Percentiles rank a stretch among this genome's conserved stretches.
Conservation (phyloP, 2,113 vertebrate genomes). For the Garra rufa region DNA sequence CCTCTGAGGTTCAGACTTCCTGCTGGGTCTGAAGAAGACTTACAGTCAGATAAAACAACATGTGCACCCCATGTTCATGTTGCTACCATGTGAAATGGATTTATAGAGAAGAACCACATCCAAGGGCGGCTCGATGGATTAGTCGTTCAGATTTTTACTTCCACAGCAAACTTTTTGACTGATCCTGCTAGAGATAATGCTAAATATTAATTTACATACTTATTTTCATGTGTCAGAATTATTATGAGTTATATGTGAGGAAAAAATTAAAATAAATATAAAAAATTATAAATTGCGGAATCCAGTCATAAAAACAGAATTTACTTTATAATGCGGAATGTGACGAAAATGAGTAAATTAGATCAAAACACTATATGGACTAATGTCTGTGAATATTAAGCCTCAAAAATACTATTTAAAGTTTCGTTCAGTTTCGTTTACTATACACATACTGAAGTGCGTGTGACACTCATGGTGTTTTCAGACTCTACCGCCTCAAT, state of each 20-base stretch:
- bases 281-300: too few species aligned
- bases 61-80: not conserved
- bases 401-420: not conserved
- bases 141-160: not conserved
- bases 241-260: not conserved
- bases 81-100: not conserved
- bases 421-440: too few species aligned
- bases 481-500: not conserved
- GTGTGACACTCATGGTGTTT: not conserved
- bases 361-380: too few species aligned
- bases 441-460: not conserved
- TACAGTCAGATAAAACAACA: constrained; percentile 41
- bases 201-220: not conserved
- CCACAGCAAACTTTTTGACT: not conserved
- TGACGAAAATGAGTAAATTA: too few species aligned
- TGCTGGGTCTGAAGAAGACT: constrained; percentile 38
- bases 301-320: too few species aligned
- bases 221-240: not conserved
- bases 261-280: not conserved
- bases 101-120: not conserved
- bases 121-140: not conserved
- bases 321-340: too few species aligned
- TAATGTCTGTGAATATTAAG: not conserved
- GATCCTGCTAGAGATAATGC: not conserved
- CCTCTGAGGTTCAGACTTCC: constrained; percentile 24